phyloP scores from a whole-genome alignment of 2,888 invertebrate species.

The Plusia festucae region DNA sequence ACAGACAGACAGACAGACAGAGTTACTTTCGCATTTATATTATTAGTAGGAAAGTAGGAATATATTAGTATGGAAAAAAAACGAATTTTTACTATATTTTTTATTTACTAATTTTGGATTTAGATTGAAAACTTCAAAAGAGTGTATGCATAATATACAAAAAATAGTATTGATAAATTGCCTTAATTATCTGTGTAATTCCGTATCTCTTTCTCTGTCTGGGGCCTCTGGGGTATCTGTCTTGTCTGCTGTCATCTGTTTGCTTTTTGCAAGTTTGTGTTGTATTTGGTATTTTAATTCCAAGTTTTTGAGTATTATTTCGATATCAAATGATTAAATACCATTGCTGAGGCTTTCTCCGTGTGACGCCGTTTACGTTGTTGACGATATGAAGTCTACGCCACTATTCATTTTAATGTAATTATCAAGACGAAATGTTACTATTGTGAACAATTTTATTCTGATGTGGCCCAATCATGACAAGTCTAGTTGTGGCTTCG shows the following conservation, averaged over 20 bases:
- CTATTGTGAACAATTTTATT: slow-evolving; percentile 53
- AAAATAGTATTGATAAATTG: not conserved
- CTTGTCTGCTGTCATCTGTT: no score
- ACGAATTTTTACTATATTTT: not conserved
- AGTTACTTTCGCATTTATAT: no score
- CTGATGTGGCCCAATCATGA: slow-evolving; percentile 89
- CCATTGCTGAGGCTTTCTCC: slow-evolving; percentile 5
- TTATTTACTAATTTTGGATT: not conserved
- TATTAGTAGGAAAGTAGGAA: no score
- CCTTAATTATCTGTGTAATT: not conserved
- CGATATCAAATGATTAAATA: slow-evolving; percentile 9
- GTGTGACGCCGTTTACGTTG: slow-evolving; percentile 5
- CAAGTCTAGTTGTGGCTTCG: slow-evolving; percentile 62
- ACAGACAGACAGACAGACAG: no score
- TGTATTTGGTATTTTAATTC: slow-evolving; percentile 22
- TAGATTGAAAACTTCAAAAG: not conserved
- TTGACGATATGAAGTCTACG: slow-evolving; percentile 13
- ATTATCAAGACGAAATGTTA: slow-evolving; percentile 42
- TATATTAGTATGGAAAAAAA: no score
- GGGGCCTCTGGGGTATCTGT: no score
- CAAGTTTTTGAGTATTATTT: slow-evolving; percentile 14
- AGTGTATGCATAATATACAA: not conserved
- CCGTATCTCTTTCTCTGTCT: slow-evolving; percentile 9
- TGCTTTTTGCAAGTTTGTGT: slow-evolving; percentile 20
- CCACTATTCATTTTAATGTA: slow-evolving; percentile 26